Base-by-base conservation (phyloP, 1,140 invertebrate genomes). In the Rhyacophila brunnea region DNA sequence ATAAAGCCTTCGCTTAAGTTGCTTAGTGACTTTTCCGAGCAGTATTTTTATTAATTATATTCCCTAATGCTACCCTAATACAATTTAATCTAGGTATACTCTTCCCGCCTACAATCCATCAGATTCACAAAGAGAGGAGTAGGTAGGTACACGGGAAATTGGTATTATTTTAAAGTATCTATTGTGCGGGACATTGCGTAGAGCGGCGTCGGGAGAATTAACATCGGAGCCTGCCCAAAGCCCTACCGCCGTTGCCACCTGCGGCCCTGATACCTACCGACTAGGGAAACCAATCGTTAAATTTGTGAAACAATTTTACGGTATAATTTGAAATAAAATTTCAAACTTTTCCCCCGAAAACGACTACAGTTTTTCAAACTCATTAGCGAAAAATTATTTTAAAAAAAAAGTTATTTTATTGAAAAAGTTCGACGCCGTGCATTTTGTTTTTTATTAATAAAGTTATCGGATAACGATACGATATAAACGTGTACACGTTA, bases 151-250 rank as follows among this genome's bases (percentile, higher is more conserved):
- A 28, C 9, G 23, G 23, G 17, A 59, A 59, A 59, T 59, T 59
- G 57, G 57, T 53, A 51, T 59, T 59, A 59, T 59, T 59, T 59
- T 45, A 53, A 45, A 53, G 48, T 59, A 45, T 59, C 48, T 44
- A 32, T 50, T 35, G 17, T 43, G 23, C 19, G 57, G 57, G 57
- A 59, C 57, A 59, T 52, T 59, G 43, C 19, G 14, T n/a, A 19
- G 13, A n/a, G 6, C 10, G 19, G 19, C 10, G 10, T 11, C 55
- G n/a, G 14, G 6, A 32, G 52, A 54, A 60, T 64, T 60, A 64
- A 56, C 62, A 55, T 48, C 23, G 57, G 58, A 58, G 49, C 54
- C 58, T 28, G 40, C 32, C 40, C 49, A 60, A 64, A 60, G 53
- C 57, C 62, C 52, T 35, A 44, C 53, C 35, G 51, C 52, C 58